Evolutionary conservation across 2,113 vertebrate species (phyloP).

Genomic region (Pterocles orientalis): DNA sequence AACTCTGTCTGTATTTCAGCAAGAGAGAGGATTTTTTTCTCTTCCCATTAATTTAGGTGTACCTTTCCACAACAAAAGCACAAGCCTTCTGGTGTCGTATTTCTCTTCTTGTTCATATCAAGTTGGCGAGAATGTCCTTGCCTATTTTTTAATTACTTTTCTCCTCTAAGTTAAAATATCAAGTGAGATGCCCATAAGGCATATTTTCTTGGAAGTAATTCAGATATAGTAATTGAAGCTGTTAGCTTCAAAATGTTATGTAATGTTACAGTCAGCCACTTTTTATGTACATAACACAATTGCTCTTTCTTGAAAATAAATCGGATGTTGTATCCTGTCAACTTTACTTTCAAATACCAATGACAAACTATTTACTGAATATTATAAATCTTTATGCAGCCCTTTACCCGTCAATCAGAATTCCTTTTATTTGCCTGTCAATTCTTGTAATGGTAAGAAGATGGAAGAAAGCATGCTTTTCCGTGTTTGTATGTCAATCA

Average conservation of each 20-base stretch:
- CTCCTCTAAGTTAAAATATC: not conserved
- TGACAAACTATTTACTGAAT: slow-evolving; percentile 24
- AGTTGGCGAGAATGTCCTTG: not conserved
- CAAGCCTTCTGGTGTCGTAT: not conserved
- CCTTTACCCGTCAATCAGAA: slow-evolving; percentile 8
- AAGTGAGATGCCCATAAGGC: slow-evolving; percentile 19
- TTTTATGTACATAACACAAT: slow-evolving; percentile 30
- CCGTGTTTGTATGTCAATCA: not conserved
- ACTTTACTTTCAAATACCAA: slow-evolving; percentile 32
- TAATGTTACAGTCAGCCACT: slow-evolving; percentile 26
- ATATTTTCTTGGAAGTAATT: slow-evolving; percentile 20
- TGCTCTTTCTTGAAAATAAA: slow-evolving; percentile 42
- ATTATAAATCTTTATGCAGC: slow-evolving; percentile 21
- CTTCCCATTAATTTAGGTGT: not conserved
- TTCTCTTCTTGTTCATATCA: slow-evolving; percentile 4
- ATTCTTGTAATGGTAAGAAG: not conserved
- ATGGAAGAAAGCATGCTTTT: slow-evolving; percentile 3
- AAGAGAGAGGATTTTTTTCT: not conserved
- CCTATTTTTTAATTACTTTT: slow-evolving; percentile 39
- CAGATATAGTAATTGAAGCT: slow-evolving; percentile 32
- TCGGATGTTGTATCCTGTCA: not conserved
- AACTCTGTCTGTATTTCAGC: not conserved
- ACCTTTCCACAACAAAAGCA: not conserved
- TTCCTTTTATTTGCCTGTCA: slow-evolving; percentile 47
- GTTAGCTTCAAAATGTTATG: slow-evolving; percentile 51